Evolutionary conservation across 2,113 vertebrate species (phyloP).

Genomic region (Lonchura striata): DNA sequence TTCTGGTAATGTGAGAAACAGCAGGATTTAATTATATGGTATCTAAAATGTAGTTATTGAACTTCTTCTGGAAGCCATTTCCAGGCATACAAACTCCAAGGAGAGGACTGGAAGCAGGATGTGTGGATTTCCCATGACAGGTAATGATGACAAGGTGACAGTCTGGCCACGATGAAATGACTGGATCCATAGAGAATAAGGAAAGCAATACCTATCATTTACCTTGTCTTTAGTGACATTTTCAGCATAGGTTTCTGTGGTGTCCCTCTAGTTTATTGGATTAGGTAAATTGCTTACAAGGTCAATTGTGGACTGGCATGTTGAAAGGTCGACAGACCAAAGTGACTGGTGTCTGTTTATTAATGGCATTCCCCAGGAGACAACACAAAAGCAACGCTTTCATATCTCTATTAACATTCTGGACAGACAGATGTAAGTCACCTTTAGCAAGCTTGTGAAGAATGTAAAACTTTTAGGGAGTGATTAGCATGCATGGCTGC

Average conservation of each 20-base stretch:
- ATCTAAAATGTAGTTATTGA: not conserved
- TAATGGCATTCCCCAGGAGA: not conserved
- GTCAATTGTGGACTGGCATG: not conserved
- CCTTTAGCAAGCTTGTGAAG: not conserved
- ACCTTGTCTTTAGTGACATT: not conserved
- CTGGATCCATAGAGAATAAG: not conserved
- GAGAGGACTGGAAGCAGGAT: not conserved
- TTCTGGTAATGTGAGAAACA: not conserved
- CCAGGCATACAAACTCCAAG: not conserved
- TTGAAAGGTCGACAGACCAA: fast-evolving
- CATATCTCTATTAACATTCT: not conserved
- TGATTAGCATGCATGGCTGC: not conserved
- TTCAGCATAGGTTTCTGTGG: not conserved
- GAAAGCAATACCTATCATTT: not conserved
- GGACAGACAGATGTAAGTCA: not conserved
- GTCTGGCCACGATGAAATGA: not conserved
- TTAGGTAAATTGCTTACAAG: not conserved
- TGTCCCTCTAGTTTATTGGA: not conserved
- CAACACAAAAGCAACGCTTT: not conserved
- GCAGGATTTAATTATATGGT: not conserved
- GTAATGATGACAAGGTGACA: not conserved
- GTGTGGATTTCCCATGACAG: not conserved
- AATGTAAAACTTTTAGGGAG: not conserved
- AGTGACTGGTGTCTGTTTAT: not conserved
- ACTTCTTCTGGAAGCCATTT: not conserved